A percentile compares a stretch with the other conserved stretches of the same genome.
These are phyloP conservation scores for Oligia fasciuncula DNA, from an alignment of 2,888 invertebrate genomes.

Conservation along the genomic window DNA sequence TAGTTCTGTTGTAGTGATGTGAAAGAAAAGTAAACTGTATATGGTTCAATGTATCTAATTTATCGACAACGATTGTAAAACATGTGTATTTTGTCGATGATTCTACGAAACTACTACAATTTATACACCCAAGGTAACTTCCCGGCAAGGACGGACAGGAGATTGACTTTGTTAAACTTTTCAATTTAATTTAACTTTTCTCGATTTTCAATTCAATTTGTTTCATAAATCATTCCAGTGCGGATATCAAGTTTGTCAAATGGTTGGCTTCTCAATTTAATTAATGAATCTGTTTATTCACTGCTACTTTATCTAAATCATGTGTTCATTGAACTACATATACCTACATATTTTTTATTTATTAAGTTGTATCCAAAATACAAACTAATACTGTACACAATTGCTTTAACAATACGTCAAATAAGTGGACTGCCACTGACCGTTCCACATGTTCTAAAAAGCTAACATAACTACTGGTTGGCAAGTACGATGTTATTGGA, in stretches of 20 bases:
- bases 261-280: not conserved
- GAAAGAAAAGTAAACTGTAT: not conserved
- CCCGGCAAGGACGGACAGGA: not conserved
- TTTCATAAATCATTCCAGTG: not conserved
- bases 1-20: not conserved
- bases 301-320: not conserved
- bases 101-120: conserved; percentile 42
- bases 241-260: not conserved
- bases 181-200: not conserved
- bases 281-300: conserved; percentile 1
- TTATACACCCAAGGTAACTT: conserved; percentile 37
- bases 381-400: not conserved
- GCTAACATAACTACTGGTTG: not conserved
- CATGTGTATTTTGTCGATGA: conserved; percentile 49
- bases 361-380: not conserved
- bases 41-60: not conserved
- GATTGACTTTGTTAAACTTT: conserved; percentile 1
- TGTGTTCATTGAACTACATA: not conserved
- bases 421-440: not conserved
- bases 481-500: not conserved
- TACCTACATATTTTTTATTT: not conserved
- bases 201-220: conserved; percentile 23
- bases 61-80: no score
- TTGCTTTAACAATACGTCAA: not conserved
- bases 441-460: no score